Evolutionary conservation across 2,113 vertebrate genomes (phyloP), one percentile per base, ranked within the genome.

Genomic region (Rhipidura dahli): DNA sequence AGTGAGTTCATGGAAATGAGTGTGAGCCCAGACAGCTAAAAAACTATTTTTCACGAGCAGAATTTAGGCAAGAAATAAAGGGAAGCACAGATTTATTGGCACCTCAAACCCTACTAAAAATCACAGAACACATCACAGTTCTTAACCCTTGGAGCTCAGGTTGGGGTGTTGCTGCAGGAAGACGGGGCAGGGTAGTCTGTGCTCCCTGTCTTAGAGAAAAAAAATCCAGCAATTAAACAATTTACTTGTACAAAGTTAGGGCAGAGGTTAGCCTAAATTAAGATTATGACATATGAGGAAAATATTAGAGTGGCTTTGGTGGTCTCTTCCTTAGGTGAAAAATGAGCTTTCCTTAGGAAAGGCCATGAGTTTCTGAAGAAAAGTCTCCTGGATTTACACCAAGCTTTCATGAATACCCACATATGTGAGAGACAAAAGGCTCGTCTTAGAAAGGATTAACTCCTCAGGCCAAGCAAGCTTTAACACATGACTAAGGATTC

Each of bases 391-490:
- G 60, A 86, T 89, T 96, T 89, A 78, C 68, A 75, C 28, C 7
- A 4, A 19, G 47, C 35, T 86, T 89, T 71, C 83, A 83, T 53
- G 76, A 83, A 80, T 65, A 87, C 22, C 49, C 61, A 69, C 40
- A 75, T 61, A 90, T 23, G 24, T 59, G 42, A 93, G 88, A 72
- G 40, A 94, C 53, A 73, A 94, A 93, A 89, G 37, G 44, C 51
- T 88, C 78, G 72, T 68, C 56, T 96, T 86, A 88, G 66, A 61
- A 94, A 88, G 79, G 79, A 96, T 95, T 96, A 94, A 95, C 27
- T 91, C 78, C 78, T 93, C 78, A 65, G 73, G 83, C 63, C 73
- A 95, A 93, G 80, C 45, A 92, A 94, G 86, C 76, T 89, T 92
- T 95, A 92, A 71, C 76, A 93, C 88, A 84, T 76, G 90, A 93